Evolutionary conservation across 2,113 vertebrate genomes (phyloP).

Genomic region (Stegastes partitus): DNA sequence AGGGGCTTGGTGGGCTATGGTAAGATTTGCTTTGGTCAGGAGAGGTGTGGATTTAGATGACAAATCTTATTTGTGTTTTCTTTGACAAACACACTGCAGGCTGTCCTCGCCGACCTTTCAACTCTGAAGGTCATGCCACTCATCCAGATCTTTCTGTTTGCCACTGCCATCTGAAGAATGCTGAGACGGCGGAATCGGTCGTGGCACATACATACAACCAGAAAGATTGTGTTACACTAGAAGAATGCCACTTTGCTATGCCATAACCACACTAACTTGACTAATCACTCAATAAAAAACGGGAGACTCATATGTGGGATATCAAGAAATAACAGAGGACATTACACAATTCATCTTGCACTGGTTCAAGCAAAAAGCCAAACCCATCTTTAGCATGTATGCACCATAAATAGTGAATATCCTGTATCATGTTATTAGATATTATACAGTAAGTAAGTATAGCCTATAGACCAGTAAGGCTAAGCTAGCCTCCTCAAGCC

Average conservation of each 20-base stretch:
- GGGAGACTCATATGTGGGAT: background rate
- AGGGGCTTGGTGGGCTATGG: background rate
- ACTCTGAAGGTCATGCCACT: constrained; percentile 98
- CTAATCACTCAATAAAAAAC: background rate
- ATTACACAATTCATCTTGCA: background rate
- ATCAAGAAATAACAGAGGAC: background rate
- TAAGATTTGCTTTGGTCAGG: constrained; percentile 3
- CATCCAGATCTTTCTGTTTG: constrained; percentile 98
- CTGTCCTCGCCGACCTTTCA: constrained; percentile 98
- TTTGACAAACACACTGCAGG: constrained; percentile 84
- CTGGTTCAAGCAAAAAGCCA: constrained; percentile 25
- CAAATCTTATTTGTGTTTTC: constrained; percentile 39
- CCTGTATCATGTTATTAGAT: constrained; percentile 51
- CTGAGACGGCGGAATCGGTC: background rate
- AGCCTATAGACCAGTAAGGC: constrained; percentile 22
- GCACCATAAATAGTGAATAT: constrained; percentile 39
- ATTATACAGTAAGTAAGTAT: constrained; percentile 51
- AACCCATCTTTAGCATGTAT: constrained; percentile 24
- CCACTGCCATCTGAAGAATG: constrained; percentile 88
- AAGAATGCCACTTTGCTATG: constrained; percentile 21
- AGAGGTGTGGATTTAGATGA: background rate
- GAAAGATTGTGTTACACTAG: constrained; percentile 6
- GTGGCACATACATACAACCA: constrained; percentile 6
- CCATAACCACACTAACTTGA: constrained; percentile 31
- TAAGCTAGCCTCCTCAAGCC: constrained; percentile 53